Percentiles rank a stretch among this genome's conserved stretches.
These are phyloP conservation scores for Corapipo altera DNA, from an alignment of 2,113 vertebrate genomes.

Conservation along the genomic window DNA sequence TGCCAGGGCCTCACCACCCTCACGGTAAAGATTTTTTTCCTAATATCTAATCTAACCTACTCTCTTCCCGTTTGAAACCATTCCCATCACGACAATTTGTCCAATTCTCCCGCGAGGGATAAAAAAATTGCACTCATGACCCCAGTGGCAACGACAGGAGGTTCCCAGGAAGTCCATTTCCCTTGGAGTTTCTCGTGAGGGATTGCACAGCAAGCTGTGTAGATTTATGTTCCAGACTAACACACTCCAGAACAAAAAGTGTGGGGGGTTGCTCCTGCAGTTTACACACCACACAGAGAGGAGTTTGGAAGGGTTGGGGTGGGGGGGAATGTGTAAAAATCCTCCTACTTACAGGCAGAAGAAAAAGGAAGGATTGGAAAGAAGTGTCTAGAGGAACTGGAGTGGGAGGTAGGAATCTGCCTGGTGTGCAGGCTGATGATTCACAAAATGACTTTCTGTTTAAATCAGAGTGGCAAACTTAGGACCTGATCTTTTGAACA, in stretches of 20 bases:
- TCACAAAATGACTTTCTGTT: not conserved
- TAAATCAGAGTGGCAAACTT: not conserved
- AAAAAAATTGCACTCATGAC: not conserved
- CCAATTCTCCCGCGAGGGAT: not conserved
- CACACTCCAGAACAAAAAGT: not conserved
- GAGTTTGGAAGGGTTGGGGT: not conserved
- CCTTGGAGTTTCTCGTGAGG: not conserved
- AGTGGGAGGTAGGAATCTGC: conserved; percentile 23
- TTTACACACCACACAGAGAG: not conserved
- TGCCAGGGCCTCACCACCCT: not conserved
- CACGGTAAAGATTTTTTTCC: not conserved
- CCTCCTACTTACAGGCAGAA: not conserved
- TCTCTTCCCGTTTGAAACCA: not conserved
- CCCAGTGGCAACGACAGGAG: not conserved
- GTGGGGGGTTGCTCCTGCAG: not conserved
- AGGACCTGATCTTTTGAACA: not conserved
- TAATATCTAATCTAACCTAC: not conserved
- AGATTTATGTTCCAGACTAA: not conserved
- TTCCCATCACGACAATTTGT: not conserved
- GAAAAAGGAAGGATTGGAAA: not conserved
- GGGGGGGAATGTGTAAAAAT: not conserved
- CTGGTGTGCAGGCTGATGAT: not conserved
- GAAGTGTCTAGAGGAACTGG: not conserved
- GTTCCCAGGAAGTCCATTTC: not conserved
- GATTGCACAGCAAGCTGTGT: not conserved